Evolutionary conservation across 2,113 vertebrate species (phyloP).

Genomic region (Martes martes): DNA sequence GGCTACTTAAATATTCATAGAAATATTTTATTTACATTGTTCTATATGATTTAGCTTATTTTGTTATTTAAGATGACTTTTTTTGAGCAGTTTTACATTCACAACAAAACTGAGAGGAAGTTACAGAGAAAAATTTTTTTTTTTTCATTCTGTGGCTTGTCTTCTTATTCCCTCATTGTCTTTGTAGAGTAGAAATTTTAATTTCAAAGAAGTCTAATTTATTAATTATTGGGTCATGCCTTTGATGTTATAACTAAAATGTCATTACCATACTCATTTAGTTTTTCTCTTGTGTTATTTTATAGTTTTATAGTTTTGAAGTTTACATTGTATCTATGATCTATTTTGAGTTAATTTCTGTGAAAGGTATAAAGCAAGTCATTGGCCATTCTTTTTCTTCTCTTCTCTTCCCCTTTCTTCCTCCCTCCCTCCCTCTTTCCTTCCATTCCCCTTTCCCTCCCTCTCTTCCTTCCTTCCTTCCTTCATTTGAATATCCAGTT

Average conservation of each 20-base stretch:
- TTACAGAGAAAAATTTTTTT: not conserved
- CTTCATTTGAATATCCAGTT: not conserved
- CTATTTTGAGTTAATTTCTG: not conserved
- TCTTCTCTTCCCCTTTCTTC: not conserved
- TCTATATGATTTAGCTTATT: not conserved
- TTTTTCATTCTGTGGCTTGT: not conserved
- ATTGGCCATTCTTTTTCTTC: not conserved
- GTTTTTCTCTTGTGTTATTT: not conserved
- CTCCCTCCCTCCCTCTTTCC: too few species aligned
- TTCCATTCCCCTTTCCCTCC: too few species aligned
- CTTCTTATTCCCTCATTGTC: not conserved
- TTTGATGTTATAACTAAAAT: not conserved
- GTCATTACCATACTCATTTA: not conserved
- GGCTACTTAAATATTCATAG: not conserved
- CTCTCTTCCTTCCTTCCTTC: too few species aligned
- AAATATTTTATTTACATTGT: not conserved
- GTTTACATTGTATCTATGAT: not conserved
- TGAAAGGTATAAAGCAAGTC: not conserved
- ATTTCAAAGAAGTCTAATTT: not conserved
- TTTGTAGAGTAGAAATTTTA: not conserved
- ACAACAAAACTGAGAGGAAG: not conserved
- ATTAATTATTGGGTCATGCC: not conserved
- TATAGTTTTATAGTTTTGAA: not conserved
- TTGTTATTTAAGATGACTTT: not conserved
- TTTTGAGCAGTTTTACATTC: not conserved